These are phyloP conservation scores for Lysandra coridon DNA, from an alignment of 2,888 invertebrate species.

Conservation along the genomic window DNA sequence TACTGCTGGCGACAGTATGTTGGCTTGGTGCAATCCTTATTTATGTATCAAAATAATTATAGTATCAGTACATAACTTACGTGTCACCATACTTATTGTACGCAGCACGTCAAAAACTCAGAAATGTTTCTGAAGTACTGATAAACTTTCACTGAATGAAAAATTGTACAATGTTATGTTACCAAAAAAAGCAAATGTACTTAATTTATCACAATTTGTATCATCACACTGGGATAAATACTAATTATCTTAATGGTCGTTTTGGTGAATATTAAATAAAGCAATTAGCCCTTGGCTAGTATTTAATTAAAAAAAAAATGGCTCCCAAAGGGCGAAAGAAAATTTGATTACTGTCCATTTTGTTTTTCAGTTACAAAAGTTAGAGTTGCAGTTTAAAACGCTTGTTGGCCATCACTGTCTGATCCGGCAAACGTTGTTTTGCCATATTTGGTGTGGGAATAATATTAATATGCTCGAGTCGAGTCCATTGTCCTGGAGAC, in stretches of 20 bases:
- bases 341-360: background rate
- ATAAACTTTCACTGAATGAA: background rate
- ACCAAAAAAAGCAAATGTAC: background rate
- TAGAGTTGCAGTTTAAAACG: background rate
- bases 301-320: conserved; percentile 10
- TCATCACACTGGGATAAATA: background rate
- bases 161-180: background rate
- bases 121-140: background rate
- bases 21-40: no score
- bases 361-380: background rate
- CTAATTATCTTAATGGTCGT: conserved; percentile 19
- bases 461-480: no score
- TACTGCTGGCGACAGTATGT: no score
- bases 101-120: no score
- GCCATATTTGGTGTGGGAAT: no score
- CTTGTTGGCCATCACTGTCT: background rate
- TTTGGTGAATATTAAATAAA: conserved; percentile 4
- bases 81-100: no score
- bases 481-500: no score
- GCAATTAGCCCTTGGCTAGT: conserved; percentile 17
- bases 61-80: no score
- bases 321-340: conserved; percentile 10
- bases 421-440: no score
- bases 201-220: conserved; percentile 19
- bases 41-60: no score